These are phyloP conservation scores for Hippocampus comes DNA, from an alignment of 2,113 vertebrate species.

Conservation along the genomic window DNA sequence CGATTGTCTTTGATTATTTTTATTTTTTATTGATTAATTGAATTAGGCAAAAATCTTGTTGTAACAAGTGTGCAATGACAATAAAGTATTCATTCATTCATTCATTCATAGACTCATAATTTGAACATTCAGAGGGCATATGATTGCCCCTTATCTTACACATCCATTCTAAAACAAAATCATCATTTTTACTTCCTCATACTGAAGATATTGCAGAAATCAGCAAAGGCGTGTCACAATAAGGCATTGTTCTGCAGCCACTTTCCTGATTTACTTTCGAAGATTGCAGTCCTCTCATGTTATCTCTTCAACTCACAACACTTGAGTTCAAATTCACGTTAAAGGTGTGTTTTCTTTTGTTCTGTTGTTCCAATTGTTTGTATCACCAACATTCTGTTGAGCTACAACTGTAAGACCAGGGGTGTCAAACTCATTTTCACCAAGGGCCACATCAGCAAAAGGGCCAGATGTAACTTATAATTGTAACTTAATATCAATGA, in stretches of 20 bases:
- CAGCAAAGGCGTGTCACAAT: not conserved
- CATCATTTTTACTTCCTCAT: not conserved
- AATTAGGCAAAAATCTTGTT: not conserved
- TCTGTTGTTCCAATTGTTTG: not conserved
- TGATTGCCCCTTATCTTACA: not conserved
- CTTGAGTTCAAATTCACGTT: not conserved
- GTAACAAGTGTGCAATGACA: too few relatives aligned
- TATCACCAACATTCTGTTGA: not conserved
- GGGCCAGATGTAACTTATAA: too few relatives aligned
- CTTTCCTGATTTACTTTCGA: not conserved
- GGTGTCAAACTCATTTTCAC: too few relatives aligned
- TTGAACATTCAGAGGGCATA: not conserved
- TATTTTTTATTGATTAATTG: not conserved
- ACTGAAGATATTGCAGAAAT: not conserved
- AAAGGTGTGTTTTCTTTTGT: not conserved
- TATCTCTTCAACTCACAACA: not conserved
- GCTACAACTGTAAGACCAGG: too few relatives aligned
- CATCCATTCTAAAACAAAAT: not conserved
- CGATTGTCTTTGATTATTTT: not conserved
- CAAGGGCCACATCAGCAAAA: too few relatives aligned
- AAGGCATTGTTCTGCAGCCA: not conserved
- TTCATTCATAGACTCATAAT: not conserved
- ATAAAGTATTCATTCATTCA: too few relatives aligned
- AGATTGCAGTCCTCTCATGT: not conserved
- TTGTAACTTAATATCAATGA: too few relatives aligned